phyloP scores from a whole-genome alignment of 2,888 invertebrate genomes.

The Cepaea hortensis region DNA sequence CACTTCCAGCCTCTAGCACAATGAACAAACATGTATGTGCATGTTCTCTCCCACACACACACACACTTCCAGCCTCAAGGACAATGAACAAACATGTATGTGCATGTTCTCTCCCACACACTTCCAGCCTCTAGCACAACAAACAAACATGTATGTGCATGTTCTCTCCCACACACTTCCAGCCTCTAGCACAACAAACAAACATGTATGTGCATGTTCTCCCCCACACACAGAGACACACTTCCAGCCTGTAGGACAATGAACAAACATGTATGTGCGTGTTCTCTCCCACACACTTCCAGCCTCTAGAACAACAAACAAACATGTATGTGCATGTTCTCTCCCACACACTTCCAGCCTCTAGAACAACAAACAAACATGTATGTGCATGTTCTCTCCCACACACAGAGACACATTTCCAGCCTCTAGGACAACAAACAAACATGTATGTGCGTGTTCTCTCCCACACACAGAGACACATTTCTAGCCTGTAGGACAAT shows the following conservation, averaged over 20 bases:
- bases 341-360: neutral
- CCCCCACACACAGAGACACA: neutral
- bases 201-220: neutral
- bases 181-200: neutral
- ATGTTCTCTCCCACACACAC: neutral
- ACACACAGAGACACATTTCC: neutral
- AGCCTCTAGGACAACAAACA: neutral
- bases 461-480: neutral
- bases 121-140: neutral
- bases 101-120: slow-evolving; percentile 63
- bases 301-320: neutral
- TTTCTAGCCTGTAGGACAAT: neutral
- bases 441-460: neutral
- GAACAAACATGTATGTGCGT: neutral
- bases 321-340: neutral
- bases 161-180: no score
- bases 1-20: neutral
- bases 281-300: no score
- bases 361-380: neutral
- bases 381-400: neutral
- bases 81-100: slow-evolving; percentile 29
- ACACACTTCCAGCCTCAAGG: no score
- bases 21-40: neutral
- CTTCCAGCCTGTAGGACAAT: neutral
- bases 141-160: neutral